Evolutionary conservation across 2,113 vertebrate species (phyloP).

Genomic region (Orcinus orca): DNA sequence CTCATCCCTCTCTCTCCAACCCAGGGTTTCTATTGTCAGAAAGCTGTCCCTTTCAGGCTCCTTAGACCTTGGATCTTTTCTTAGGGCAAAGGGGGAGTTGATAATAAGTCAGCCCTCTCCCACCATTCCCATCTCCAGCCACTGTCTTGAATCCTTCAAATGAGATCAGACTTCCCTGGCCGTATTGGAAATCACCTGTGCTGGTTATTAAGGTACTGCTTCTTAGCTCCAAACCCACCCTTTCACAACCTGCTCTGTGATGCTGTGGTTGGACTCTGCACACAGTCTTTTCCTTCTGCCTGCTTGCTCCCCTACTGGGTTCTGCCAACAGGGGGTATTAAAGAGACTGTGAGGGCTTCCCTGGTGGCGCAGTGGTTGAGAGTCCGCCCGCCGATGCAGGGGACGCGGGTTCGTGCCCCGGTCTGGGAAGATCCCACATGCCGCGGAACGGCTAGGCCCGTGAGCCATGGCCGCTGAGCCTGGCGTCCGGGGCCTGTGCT

Average conservation of each 20-base stretch:
- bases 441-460: accelerated
- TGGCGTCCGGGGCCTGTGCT: no score
- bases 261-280: background rate
- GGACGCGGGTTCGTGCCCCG: no score
- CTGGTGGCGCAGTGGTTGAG: no score
- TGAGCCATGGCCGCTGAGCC: no score
- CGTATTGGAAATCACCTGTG: background rate
- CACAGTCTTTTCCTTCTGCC: background rate
- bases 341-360: background rate
- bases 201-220: background rate
- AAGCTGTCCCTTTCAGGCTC: background rate
- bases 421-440: no score
- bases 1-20: background rate
- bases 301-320: background rate
- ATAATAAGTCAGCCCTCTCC: background rate
- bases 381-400: no score
- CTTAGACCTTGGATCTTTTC: background rate
- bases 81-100: background rate
- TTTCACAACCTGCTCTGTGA: background rate
- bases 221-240: background rate
- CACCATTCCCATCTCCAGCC: background rate
- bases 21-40: background rate
- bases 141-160: background rate
- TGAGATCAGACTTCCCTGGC: background rate
- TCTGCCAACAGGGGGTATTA: background rate